A percentile compares a stretch with the other conserved stretches of the same genome.
Conservation (phyloP, 2,888 invertebrate species). For the Furcula furcula region DNA sequence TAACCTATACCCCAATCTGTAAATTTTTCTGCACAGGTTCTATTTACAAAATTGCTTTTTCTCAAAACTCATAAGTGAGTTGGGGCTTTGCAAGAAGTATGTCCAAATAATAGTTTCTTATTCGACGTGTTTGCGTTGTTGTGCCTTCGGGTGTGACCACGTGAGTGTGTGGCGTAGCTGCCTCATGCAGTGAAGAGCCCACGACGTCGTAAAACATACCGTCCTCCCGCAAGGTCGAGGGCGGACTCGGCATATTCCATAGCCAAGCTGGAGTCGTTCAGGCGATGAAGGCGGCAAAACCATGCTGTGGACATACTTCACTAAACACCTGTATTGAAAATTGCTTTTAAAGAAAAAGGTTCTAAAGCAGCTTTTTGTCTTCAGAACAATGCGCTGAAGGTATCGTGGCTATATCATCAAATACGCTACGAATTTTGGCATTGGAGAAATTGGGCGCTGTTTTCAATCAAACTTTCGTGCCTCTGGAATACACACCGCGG, state of each 20-base stretch:
- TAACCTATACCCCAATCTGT: too few species aligned
- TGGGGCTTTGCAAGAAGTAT: too few species aligned
- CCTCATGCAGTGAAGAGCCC: conserved; percentile 75
- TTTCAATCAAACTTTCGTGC: conserved; percentile 97
- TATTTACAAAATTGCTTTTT: too few species aligned
- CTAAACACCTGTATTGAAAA: neutral
- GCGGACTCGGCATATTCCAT: conserved; percentile 87
- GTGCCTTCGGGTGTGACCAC: conserved; percentile 50
- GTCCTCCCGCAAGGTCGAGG: conserved; percentile 79
- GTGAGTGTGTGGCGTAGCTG: conserved; percentile 76
- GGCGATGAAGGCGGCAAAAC: conserved; percentile 86
- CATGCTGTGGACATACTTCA: conserved; percentile 83
- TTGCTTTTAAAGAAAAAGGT: neutral
- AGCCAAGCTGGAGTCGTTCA: conserved; percentile 86
- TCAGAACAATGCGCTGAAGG: conserved; percentile 99
- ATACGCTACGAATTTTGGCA: conserved; percentile 97
- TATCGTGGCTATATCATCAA: conserved; percentile 99
- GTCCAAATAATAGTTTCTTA: too few species aligned
- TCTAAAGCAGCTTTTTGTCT: conserved; percentile 35
- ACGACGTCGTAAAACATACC: conserved; percentile 84
- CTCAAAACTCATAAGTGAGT: too few species aligned
- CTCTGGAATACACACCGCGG: conserved; percentile 97
- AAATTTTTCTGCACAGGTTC: too few species aligned
- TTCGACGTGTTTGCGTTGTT: conserved; percentile 60
- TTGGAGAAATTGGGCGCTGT: conserved; percentile 99